Evolutionary conservation across 1,140 invertebrate genomes (phyloP).

Genomic region (Pteromalus puparum): DNA sequence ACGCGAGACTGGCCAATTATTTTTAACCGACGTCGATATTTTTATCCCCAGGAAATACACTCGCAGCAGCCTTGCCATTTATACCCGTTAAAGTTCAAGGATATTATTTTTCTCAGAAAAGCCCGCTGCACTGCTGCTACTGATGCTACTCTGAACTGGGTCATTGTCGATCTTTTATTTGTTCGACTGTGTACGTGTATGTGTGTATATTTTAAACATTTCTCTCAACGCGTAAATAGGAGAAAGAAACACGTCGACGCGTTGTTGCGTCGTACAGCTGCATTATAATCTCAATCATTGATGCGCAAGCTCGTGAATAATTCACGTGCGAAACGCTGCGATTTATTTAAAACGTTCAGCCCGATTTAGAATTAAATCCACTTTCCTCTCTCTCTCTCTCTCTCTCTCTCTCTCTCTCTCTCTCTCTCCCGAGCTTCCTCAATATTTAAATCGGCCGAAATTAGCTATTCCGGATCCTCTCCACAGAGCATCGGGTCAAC

Average conservation of each 20-base stretch:
- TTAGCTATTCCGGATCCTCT: neutral
- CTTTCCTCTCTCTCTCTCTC: neutral
- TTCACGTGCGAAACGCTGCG: too few relatives aligned
- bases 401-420: too few relatives aligned
- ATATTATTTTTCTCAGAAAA: neutral
- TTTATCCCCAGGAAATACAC: neutral
- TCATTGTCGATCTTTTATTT: slow-evolving; percentile 3
- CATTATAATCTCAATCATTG: too few relatives aligned
- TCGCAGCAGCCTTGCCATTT: neutral
- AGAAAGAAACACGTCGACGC: too few relatives aligned
- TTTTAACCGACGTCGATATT: neutral
- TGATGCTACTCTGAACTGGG: neutral
- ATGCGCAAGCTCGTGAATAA: too few relatives aligned
- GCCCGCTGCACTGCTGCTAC: too few relatives aligned
- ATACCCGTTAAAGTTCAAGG: neutral
- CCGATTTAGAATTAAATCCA: neutral
- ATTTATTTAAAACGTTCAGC: too few relatives aligned
- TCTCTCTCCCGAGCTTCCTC: too few relatives aligned
- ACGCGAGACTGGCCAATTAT: neutral
- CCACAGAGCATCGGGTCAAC: neutral
- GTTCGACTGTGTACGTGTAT: neutral
- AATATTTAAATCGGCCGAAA: neutral
- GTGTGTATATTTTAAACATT: neutral
- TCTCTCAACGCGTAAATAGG: too few relatives aligned
- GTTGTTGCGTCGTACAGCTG: too few relatives aligned